phyloP scores from a whole-genome alignment of 2,888 invertebrate genomes.

The Ferdinandea cuprea region DNA sequence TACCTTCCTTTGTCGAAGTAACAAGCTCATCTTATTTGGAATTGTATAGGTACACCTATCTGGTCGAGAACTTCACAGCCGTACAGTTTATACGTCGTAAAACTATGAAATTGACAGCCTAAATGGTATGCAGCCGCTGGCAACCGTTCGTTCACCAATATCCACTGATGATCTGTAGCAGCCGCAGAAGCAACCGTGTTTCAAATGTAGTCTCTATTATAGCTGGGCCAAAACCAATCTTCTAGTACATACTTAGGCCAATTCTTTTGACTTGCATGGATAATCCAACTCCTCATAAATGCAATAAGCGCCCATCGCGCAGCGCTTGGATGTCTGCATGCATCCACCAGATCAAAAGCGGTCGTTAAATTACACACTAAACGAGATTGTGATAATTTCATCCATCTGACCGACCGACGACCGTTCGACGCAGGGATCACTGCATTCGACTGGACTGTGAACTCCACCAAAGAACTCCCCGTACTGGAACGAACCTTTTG shows the following conservation, averaged over 20 bases:
- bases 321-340: constrained; percentile 55
- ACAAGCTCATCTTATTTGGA: not conserved
- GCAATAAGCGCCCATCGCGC: constrained; percentile 11
- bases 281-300: constrained; percentile 71
- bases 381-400: constrained; percentile 74
- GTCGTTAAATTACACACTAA: constrained; percentile 74
- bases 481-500: constrained; percentile 67
- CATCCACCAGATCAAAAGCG: constrained; percentile 74
- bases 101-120: constrained; percentile 82
- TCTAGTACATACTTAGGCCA: constrained; percentile 68
- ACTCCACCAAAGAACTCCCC: constrained; percentile 12
- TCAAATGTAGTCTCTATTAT: constrained; percentile 45
- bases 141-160: constrained; percentile 75
- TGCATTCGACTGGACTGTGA: not conserved
- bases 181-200: constrained; percentile 46
- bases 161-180: constrained; percentile 34
- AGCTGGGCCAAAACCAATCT: constrained; percentile 51
- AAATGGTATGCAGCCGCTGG: constrained; percentile 77
- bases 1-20: no score
- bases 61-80: constrained; percentile 66
- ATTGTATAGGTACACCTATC: constrained; percentile 45
- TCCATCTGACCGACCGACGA: constrained; percentile 39
- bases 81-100: constrained; percentile 82
- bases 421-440: constrained; percentile 54
- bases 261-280: constrained; percentile 72